Evolutionary conservation across 2,888 invertebrate species (phyloP), one percentile per base, ranked within the genome.

Genomic region (Tineola bisselliella): DNA sequence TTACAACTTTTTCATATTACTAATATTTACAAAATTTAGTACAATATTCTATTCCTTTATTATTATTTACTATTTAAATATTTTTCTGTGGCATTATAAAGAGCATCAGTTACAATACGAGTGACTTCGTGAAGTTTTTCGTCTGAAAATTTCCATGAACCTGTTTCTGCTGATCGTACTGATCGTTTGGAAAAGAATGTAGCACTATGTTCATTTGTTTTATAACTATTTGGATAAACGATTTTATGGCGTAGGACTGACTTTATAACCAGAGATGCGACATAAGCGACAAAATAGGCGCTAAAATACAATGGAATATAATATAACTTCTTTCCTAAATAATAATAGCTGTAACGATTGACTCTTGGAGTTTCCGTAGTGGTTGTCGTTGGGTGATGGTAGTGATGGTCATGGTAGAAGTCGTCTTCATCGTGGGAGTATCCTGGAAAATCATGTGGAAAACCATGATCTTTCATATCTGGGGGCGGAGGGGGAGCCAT

Each of bases 261-360:
- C 73, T 93, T 93, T 30, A 93, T 83, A 63, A 93, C 91, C 25
- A 93, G 81, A 15, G 92, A 91, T 1, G 90, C 91, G 0, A 93
- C 91, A 69, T 93, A 93, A 62, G 92, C 79, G 60, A 90, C 89
- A 66, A 91, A 90, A 67, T 91, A 93, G 12, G 93, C 90, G 71
- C 92, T 92, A 72, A 93, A 93, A 74, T 93, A 93, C 54, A 93
- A 75, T 0, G 93, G 93, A 63, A 93, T 82, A 70, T 93, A 93
- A 88, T 92, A 93, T 38, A 93, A 77, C 69, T 93, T 93, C 67
- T 91, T 90, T 1, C 93, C 93, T 63, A 93, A 84, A 69, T 91
- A 92, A 69, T 93, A 93, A 73, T 93, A 93, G 71, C 92, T 92
- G 81, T 91, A 92, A 72, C 81, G 87, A 69, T 89, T 90, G 8